Percentiles rank a stretch among this genome's conserved stretches.
Conservation (phyloP, 2,888 invertebrate genomes). For the Vanessa cardui region DNA sequence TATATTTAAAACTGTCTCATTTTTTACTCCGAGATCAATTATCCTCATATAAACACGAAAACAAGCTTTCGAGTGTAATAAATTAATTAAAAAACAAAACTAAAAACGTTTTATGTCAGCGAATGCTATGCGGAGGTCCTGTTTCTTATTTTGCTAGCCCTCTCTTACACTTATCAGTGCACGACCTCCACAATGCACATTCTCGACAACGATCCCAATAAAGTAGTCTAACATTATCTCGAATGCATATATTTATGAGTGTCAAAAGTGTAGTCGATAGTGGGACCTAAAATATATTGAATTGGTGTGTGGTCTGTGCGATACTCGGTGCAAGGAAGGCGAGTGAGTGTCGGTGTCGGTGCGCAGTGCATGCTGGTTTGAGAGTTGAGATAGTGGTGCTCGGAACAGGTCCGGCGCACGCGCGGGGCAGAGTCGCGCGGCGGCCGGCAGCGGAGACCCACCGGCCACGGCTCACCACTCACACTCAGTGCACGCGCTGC, state of each 20-base stretch:
- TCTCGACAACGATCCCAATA: conserved; percentile 35
- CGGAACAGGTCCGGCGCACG: conserved; percentile 77
- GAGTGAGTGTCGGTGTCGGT: conserved; percentile 42
- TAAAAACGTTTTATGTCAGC: conserved; percentile 2
- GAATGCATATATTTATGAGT: conserved; percentile 45
- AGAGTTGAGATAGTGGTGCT: conserved; percentile 55
- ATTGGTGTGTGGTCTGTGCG: conserved; percentile 46
- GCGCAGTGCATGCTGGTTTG: conserved; percentile 46
- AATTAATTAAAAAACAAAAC: conserved; percentile 3
- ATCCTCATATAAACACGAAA: conserved; percentile 8
- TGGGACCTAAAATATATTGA: conserved; percentile 41
- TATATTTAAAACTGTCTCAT: not conserved
- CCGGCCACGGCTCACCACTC: conserved; percentile 57
- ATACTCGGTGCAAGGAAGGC: conserved; percentile 17
- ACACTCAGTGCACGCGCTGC: conserved; percentile 78
- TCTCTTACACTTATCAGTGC: conserved; percentile 31
- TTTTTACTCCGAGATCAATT: not conserved
- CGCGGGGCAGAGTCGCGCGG: conserved; percentile 59
- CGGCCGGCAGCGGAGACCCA: conserved; percentile 50
- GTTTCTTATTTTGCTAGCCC: conserved; percentile 17
- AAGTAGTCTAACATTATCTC: conserved; percentile 43
- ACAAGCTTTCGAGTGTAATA: not conserved
- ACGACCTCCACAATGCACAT: conserved; percentile 38
- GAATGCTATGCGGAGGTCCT: conserved; percentile 4
- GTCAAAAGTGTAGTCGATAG: conserved; percentile 47